These are phyloP conservation scores for Naja naja DNA, from an alignment of 2,113 vertebrate species.

Conservation along the genomic window DNA sequence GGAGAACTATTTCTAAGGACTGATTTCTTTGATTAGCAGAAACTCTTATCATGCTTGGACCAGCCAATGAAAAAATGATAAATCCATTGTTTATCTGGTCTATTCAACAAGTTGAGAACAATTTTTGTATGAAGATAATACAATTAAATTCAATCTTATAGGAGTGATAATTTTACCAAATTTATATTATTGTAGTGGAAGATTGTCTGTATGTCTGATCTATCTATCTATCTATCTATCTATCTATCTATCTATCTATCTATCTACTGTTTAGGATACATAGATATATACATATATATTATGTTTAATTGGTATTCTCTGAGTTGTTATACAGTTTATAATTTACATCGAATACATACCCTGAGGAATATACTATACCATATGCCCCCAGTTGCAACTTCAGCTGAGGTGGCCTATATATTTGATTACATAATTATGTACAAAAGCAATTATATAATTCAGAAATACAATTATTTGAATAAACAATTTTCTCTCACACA, in stretches of 20 bases:
- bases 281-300: no score
- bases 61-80: background rate
- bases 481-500: slow-evolving; percentile 73
- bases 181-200: background rate
- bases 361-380: background rate
- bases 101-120: background rate
- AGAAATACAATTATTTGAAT: slow-evolving; percentile 64
- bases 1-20: background rate
- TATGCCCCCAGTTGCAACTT: background rate
- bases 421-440: background rate
- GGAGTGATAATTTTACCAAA: background rate
- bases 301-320: no score
- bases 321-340: no score
- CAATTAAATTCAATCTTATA: background rate
- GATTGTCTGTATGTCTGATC: background rate
- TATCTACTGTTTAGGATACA: no score
- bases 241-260: no score
- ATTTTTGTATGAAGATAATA: background rate
- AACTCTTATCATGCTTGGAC: background rate
- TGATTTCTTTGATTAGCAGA: background rate
- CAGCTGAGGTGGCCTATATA: background rate
- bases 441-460: background rate
- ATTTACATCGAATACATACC: no score
- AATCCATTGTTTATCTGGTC: background rate
- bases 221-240: no score